These are phyloP conservation scores for Phaethornis superciliosus DNA, from an alignment of 2,113 vertebrate genomes.

Conservation along the genomic window DNA sequence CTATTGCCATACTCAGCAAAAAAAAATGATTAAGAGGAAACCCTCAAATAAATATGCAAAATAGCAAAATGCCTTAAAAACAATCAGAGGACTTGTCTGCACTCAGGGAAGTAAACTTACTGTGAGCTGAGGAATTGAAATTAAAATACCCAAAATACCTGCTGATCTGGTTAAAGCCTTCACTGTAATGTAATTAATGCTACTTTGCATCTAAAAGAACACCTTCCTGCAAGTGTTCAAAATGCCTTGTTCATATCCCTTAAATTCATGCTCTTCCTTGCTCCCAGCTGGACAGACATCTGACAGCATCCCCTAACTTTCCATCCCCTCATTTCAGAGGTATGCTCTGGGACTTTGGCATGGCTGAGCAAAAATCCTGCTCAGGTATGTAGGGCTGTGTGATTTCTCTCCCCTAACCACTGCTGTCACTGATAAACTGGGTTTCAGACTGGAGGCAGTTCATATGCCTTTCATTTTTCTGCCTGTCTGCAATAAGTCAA, in stretches of 20 bases:
- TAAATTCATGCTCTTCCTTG: background rate
- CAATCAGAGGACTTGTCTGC: background rate
- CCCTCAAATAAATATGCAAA: background rate
- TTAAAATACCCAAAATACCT: background rate
- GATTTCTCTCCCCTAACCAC: background rate
- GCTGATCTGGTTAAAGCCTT: background rate
- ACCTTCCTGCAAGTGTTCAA: background rate
- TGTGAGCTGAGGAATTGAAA: background rate
- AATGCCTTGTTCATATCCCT: background rate
- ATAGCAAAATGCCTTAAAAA: background rate
- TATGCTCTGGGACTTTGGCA: background rate
- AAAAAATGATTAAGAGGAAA: background rate
- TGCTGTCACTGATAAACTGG: background rate
- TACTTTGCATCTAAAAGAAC: background rate
- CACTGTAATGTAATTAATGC: background rate
- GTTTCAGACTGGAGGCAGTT: background rate
- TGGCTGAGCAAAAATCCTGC: background rate
- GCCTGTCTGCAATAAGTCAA: background rate
- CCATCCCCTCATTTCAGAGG: accelerated
- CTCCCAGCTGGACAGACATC: background rate
- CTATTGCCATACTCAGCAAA: background rate
- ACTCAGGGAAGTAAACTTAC: background rate
- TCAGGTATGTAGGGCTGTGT: accelerated
- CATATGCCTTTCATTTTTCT: background rate
- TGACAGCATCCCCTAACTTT: background rate